Percentiles rank a stretch among this genome's conserved stretches.
phyloP scores from a whole-genome alignment of 2,113 vertebrate genomes.

The Trematocara zebra region DNA sequence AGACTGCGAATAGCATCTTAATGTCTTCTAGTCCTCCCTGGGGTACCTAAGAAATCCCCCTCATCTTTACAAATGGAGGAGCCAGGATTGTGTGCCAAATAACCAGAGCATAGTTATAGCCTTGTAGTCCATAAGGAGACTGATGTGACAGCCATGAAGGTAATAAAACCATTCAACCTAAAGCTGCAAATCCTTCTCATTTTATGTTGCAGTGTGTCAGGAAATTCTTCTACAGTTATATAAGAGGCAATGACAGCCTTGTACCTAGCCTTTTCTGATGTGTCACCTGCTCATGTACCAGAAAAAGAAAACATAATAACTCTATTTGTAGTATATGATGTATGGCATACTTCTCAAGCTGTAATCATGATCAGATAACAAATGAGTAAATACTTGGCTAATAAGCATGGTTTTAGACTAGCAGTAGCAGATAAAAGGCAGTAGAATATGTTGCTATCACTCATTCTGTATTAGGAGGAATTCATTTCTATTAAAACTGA shows the following conservation, averaged over 20 bases:
- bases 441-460: not conserved
- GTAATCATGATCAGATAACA: not conserved
- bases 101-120: not conserved
- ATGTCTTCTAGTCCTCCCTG: constrained; percentile 6
- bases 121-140: not conserved
- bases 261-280: not conserved
- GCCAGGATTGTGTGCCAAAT: not conserved
- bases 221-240: not conserved
- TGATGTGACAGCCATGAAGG: not conserved
- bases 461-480: not conserved
- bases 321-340: not conserved
- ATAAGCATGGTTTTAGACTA: not conserved
- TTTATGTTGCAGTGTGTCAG: not conserved
- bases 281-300: not conserved
- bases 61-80: constrained; percentile 17
- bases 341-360: not conserved
- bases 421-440: not conserved
- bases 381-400: not conserved
- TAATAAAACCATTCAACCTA: not conserved
- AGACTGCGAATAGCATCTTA: constrained; percentile 27
- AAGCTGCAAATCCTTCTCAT: not conserved
- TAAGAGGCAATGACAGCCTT: not conserved
- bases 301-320: not conserved
- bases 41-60: not conserved
- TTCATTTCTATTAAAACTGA: constrained; percentile 1